phyloP scores from a whole-genome alignment of 2,888 invertebrate species.

The Globia sparganii region DNA sequence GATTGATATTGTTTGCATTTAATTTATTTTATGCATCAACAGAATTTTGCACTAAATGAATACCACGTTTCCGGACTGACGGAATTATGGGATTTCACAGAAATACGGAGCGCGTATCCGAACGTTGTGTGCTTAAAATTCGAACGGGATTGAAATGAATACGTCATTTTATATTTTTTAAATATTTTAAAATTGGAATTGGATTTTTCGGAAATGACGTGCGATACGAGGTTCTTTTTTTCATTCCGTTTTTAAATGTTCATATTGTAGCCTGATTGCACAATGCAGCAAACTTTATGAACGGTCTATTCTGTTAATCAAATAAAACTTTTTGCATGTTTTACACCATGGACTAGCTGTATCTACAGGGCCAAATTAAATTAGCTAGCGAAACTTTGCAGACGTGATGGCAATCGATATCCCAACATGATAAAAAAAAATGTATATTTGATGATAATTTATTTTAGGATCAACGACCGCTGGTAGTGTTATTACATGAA shows the following conservation, averaged over 20 bases:
- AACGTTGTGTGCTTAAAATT: conserved; percentile 60
- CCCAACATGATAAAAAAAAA: too few relatives aligned
- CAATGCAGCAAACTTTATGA: conserved; percentile 33
- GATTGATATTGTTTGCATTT: conserved; percentile 87
- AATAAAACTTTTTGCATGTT: conserved; percentile 21
- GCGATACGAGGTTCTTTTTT: conserved; percentile 44
- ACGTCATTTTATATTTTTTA: conserved; percentile 61
- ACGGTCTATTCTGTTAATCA: conserved; percentile 20
- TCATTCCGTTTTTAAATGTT: conserved; percentile 45
- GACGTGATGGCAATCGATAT: too few relatives aligned
- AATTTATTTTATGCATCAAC: conserved; percentile 84
- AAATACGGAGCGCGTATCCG: conserved; percentile 61
- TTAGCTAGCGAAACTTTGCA: too few relatives aligned
- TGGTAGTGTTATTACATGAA: background rate
- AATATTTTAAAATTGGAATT: conserved; percentile 58
- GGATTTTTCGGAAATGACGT: conserved; percentile 51
- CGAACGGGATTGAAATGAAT: conserved; percentile 62
- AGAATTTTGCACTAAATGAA: conserved; percentile 80
- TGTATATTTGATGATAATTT: too few relatives aligned
- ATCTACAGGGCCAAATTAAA: background rate
- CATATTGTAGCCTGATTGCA: conserved; percentile 37
- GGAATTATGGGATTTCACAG: conserved; percentile 70
- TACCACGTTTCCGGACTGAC: conserved; percentile 71
- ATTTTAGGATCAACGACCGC: background rate
- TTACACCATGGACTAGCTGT: background rate